Conservation (phyloP, 2,797 vertebrate species). For the Phyllotis vaccarum region DNA sequence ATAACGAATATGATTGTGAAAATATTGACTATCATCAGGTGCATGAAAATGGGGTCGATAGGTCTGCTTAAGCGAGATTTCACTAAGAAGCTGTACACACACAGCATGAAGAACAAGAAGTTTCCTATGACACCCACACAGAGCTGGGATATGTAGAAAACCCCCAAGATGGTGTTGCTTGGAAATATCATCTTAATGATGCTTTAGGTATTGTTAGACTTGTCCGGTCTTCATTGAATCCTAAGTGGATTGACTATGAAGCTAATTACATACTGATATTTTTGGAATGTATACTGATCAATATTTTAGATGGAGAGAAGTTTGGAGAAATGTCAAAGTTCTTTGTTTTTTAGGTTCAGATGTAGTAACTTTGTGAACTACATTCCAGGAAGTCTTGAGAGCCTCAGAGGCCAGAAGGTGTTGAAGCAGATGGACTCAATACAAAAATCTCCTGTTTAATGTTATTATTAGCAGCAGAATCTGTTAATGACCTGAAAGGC, state of each 20-base stretch:
- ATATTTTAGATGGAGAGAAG: not conserved
- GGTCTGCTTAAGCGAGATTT: not conserved
- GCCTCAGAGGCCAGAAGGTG: not conserved
- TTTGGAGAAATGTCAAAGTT: not conserved
- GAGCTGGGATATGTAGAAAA: not conserved
- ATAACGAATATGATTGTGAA: not conserved
- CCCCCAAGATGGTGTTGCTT: not conserved
- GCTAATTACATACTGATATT: not conserved
- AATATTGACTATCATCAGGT: not conserved
- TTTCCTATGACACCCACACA: constrained; percentile 10
- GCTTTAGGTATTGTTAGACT: not conserved
- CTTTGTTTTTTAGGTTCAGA: not conserved
- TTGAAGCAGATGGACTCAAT: not conserved
- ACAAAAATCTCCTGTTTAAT: not conserved
- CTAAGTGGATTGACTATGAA: not conserved
- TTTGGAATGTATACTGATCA: not conserved
- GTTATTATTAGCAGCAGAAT: not conserved
- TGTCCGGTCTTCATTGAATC: not conserved
- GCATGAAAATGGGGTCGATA: not conserved
- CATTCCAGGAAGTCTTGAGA: not conserved
- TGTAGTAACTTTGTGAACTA: not conserved
- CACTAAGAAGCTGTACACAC: not conserved
- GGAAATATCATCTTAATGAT: not conserved
- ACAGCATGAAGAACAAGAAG: not conserved
- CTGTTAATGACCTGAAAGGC: not conserved